These are phyloP conservation scores for Amblyopsis rosae DNA, from an alignment of 2,113 vertebrate genomes.

Conservation along the genomic window DNA sequence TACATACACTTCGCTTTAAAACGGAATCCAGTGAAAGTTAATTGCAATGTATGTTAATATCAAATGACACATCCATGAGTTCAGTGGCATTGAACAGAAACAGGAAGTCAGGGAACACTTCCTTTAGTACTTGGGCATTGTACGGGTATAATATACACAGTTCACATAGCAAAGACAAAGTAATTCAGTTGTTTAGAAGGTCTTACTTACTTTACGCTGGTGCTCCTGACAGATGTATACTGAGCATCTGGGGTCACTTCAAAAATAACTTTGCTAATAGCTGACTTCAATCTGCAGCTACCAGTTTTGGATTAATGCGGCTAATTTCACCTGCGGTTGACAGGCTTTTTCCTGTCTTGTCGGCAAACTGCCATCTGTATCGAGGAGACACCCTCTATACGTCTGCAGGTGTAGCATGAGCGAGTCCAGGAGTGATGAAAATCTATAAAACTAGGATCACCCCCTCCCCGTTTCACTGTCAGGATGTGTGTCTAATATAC, in stretches of 20 bases:
- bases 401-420: slow-evolving; percentile 22
- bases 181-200: slow-evolving; percentile 25
- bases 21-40: slow-evolving; percentile 36
- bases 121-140: slow-evolving; percentile 2
- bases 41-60: slow-evolving; percentile 59
- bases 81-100: slow-evolving; percentile 81
- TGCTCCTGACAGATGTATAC: slow-evolving; percentile 27
- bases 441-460: slow-evolving; percentile 39
- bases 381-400: slow-evolving; percentile 6
- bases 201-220: slow-evolving; percentile 23
- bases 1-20: slow-evolving; percentile 68
- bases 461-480: slow-evolving; percentile 34
- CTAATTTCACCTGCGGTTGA: slow-evolving; percentile 2
- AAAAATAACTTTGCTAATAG: slow-evolving; percentile 25
- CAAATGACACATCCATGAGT: slow-evolving; percentile 72
- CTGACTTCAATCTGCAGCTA: slow-evolving; percentile 13
- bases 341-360: slow-evolving; percentile 7
- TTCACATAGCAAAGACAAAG: slow-evolving; percentile 32
- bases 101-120: slow-evolving; percentile 45
- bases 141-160: slow-evolving; percentile 18
- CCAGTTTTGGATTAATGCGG: slow-evolving; percentile 1
- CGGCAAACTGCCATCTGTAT: slow-evolving; percentile 10
- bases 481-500: slow-evolving; percentile 15
- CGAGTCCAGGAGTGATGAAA: slow-evolving; percentile 31
- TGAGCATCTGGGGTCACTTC: slow-evolving; percentile 18